Base-by-base conservation (phyloP, 1,140 invertebrate genomes). In the Caenorhabditis remanei region DNA sequence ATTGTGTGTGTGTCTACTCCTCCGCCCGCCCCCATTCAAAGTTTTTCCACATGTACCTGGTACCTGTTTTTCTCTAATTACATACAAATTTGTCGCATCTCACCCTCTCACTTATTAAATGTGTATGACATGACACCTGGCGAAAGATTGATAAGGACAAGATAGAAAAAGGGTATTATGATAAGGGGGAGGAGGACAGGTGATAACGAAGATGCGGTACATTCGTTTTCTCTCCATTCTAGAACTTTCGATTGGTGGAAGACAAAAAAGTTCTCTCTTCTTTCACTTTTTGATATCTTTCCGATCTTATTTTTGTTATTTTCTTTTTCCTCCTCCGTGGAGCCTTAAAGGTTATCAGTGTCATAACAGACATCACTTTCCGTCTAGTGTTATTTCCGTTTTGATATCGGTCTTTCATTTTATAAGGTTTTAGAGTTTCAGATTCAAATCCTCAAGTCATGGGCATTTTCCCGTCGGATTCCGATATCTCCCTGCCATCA, bases 21-120 rank as follows among this genome's bases (percentile, higher is more conserved):
- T n/a, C 8, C n/a, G 7, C 32, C 24, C 24, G 21, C 24, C 41
- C 65, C 16, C 41, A 40, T 46, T 46, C 40, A 71, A n/a, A 46
- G 13, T 19, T 19, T 71, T 71, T 46, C 65, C 40, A n/a, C 43
- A 71, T 71, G 65, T 71, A 71, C 65, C 65, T 71, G 41, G 65
- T 71, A 71, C 65, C 65, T 71, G 65, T 71, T 71, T 48, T 71
- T 43, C 43, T 71, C 65, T 71, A 48, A 63, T 63, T 63, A 21
- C 24, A 58, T 63, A n/a, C 24, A 41, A 46, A 13, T 46, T 48
- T 32, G 16, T 71, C 40, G 46, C 65, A 71, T 13, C 16, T 4
- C 65, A 71, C 46, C 41, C 16, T 65, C n/a, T 58, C n/a, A n/a
- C 56, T 58, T 21, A n/a, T 19, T 63, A 32, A 9, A 21, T 32